phyloP scores from a whole-genome alignment of 2,888 invertebrate species.

The Acleris laterana region DNA sequence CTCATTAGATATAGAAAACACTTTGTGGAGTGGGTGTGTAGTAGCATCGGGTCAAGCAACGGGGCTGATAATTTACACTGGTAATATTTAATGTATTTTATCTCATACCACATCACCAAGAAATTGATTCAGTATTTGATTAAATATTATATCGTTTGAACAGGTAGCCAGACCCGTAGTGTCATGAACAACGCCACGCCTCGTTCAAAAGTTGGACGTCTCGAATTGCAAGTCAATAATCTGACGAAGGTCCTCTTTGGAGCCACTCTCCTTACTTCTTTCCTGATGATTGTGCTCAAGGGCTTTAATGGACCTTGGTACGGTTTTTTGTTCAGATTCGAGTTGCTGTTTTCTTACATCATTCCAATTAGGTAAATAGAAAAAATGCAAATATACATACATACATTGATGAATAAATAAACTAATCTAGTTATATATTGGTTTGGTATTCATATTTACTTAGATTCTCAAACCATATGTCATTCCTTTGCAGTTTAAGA shows the following conservation, averaged over 20 bases:
- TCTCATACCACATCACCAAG: neutral
- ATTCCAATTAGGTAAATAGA: conserved; percentile 94
- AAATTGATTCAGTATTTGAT: neutral
- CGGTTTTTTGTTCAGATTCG: conserved; percentile 97
- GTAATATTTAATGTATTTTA: conserved; percentile 51
- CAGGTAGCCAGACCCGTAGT: conserved; percentile 95
- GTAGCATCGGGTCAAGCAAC: conserved; percentile 98
- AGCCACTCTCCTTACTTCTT: conserved; percentile 94
- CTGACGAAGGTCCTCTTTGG: conserved; percentile 97
- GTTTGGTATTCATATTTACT: neutral
- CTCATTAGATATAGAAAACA: conserved; percentile 97
- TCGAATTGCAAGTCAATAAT: conserved; percentile 98
- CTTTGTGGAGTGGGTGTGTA: conserved; percentile 99
- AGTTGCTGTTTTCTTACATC: conserved; percentile 98
- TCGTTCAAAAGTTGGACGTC: conserved; percentile 96
- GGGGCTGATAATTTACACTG: conserved; percentile 97
- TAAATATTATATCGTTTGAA: neutral
- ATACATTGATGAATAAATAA: no score
- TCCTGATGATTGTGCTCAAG: conserved; percentile 98
- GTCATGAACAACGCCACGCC: conserved; percentile 99
- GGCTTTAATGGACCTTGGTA: conserved; percentile 99
- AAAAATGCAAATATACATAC: no score
- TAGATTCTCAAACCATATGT: neutral
- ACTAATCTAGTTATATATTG: no score
- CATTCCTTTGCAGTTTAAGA: conserved; percentile 89